A percentile compares a stretch with the other conserved stretches of the same genome.
phyloP scores from a whole-genome alignment of 2,113 vertebrate species.

The Ondatra zibethicus region DNA sequence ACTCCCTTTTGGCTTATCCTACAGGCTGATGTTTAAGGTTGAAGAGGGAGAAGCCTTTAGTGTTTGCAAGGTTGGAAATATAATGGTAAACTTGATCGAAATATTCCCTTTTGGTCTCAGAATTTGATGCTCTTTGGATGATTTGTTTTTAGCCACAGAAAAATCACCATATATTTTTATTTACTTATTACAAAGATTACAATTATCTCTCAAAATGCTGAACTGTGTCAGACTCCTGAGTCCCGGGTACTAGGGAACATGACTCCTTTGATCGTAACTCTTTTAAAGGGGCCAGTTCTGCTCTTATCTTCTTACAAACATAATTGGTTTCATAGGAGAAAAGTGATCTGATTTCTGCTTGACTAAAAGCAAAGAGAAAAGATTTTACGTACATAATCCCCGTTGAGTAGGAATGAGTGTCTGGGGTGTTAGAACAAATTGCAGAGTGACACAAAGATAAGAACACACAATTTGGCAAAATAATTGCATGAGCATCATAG shows the following conservation, averaged over 20 bases:
- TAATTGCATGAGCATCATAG: conserved; percentile 8
- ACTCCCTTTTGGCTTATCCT: background rate
- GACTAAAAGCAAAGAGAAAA: background rate
- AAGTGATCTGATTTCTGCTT: background rate
- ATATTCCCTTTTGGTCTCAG: background rate
- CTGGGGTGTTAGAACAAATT: background rate
- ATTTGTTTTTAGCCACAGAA: background rate
- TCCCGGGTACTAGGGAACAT: background rate
- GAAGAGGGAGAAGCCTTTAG: background rate
- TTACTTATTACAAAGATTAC: background rate
- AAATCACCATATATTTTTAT: conserved; percentile 2
- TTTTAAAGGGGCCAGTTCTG: background rate
- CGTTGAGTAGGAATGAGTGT: background rate
- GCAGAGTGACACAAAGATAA: background rate
- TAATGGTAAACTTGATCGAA: background rate
- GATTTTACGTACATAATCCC: background rate
- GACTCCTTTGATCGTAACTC: background rate
- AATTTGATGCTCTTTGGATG: background rate
- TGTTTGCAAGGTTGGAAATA: background rate
- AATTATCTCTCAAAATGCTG: background rate
- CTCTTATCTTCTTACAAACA: background rate
- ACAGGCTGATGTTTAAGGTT: background rate
- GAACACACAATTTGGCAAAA: background rate
- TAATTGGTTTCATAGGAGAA: conserved; percentile 3
- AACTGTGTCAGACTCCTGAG: background rate